Evolutionary conservation across 2,888 invertebrate species (phyloP).

Genomic region (Drosophila infuscata): DNA sequence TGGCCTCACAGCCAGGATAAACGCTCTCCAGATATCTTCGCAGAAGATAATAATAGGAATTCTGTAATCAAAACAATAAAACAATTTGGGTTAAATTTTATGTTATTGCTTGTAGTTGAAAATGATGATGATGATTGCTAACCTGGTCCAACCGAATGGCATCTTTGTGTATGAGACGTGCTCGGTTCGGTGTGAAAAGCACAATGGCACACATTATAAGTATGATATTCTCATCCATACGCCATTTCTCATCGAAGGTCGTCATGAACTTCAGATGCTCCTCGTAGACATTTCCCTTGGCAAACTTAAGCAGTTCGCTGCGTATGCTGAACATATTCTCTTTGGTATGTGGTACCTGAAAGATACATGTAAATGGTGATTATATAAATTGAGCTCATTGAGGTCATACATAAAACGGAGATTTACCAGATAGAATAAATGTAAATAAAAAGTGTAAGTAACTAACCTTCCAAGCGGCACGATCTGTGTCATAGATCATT

Average conservation of each 20-base stretch:
- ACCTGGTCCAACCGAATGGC: slow-evolving; percentile 95
- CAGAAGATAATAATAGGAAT: slow-evolving; percentile 95
- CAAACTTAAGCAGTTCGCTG: slow-evolving; percentile 95
- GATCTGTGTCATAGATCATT: slow-evolving; percentile 94
- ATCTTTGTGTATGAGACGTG: slow-evolving; percentile 92
- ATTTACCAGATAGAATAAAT: too few relatives aligned
- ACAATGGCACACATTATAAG: slow-evolving; percentile 96
- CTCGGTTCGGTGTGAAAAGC: slow-evolving; percentile 93
- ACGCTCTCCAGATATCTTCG: slow-evolving; percentile 93
- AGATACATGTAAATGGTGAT: background rate
- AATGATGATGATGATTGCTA: slow-evolving; percentile 20
- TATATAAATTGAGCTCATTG: background rate
- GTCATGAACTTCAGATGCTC: slow-evolving; percentile 94
- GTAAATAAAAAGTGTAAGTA: background rate
- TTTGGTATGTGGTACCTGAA: slow-evolving; percentile 92
- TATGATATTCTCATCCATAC: slow-evolving; percentile 95
- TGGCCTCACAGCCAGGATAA: slow-evolving; percentile 94
- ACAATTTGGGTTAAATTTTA: background rate
- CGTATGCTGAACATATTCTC: slow-evolving; percentile 92
- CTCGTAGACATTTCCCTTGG: slow-evolving; percentile 94
- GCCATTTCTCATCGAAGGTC: slow-evolving; percentile 94
- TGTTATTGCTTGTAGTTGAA: background rate
- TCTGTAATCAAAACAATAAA: slow-evolving; percentile 86
- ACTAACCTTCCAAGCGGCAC: slow-evolving; percentile 94
- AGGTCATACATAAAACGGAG: background rate